A percentile compares a stretch with the other conserved stretches of the same genome.
phyloP scores from a whole-genome alignment of 2,113 vertebrate species.

The Parus major region DNA sequence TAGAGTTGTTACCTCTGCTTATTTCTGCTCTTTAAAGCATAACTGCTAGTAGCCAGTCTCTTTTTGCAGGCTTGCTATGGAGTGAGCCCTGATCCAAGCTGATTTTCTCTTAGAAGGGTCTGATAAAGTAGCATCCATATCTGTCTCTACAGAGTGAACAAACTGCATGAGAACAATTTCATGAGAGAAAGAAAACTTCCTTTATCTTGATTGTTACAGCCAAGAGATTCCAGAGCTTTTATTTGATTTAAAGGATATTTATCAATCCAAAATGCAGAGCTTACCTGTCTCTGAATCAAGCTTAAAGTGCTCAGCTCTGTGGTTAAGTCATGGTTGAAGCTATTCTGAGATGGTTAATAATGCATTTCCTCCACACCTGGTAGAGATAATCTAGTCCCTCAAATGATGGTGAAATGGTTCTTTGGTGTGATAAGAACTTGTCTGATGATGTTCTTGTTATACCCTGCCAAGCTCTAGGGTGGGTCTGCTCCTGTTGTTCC shows the following conservation, averaged over 20 bases:
- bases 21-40: background rate
- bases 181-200: background rate
- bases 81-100: background rate
- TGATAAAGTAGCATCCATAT: background rate
- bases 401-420: background rate
- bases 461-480: background rate
- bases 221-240: background rate
- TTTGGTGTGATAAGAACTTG: background rate
- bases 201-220: background rate
- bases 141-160: background rate
- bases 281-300: background rate
- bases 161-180: background rate
- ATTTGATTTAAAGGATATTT: background rate
- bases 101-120: background rate
- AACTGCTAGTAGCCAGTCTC: background rate
- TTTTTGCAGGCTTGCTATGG: background rate
- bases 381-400: background rate
- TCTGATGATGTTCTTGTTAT: background rate
- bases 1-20: background rate
- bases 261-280: background rate
- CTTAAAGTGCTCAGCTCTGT: background rate
- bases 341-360: background rate
- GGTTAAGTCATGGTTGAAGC: background rate
- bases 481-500: conserved; percentile 4
- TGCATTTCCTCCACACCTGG: background rate